A percentile compares a stretch with the other conserved stretches of the same genome.
Conservation (phyloP, 2,113 vertebrate genomes). For the Trinectes maculatus region DNA sequence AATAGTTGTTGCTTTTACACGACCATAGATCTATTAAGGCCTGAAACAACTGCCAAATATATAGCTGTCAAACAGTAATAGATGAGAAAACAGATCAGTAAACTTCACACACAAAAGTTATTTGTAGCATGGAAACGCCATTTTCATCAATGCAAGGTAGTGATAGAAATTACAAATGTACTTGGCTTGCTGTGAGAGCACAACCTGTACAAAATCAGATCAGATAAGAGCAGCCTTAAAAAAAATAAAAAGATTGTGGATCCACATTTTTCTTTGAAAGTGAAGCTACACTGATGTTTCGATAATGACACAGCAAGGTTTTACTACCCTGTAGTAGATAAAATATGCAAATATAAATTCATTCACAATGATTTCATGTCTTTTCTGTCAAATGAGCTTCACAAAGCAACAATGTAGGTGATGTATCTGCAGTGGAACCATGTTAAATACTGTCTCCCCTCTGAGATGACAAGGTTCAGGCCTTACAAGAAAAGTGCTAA, state of each 20-base stretch:
- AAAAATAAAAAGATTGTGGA: slow-evolving; percentile 4
- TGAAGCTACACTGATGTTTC: slow-evolving; percentile 20
- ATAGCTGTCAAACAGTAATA: slow-evolving; percentile 25
- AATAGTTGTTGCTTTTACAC: slow-evolving; percentile 76
- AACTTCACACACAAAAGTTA: slow-evolving; percentile 36
- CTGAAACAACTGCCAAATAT: slow-evolving; percentile 41
- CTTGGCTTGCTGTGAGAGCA: slow-evolving; percentile 26
- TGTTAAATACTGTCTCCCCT: slow-evolving; percentile 5
- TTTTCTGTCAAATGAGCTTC: slow-evolving; percentile 7
- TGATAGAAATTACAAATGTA: slow-evolving; percentile 31
- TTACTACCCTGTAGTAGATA: slow-evolving; percentile 10
- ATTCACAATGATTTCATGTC: neutral
- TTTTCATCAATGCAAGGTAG: slow-evolving; percentile 15
- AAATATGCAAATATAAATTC: slow-evolving; percentile 16
- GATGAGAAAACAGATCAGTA: slow-evolving; percentile 20
- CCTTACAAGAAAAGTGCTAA: slow-evolving; percentile 47
- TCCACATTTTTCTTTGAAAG: slow-evolving; percentile 3
- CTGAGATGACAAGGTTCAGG: slow-evolving; percentile 14
- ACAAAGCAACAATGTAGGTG: neutral
- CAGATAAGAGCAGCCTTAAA: neutral
- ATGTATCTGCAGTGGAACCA: slow-evolving; percentile 2
- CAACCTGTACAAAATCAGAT: slow-evolving; percentile 12
- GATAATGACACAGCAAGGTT: slow-evolving; percentile 19
- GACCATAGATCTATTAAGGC: slow-evolving; percentile 68
- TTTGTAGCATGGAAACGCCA: slow-evolving; percentile 20